Percentiles rank a stretch among this genome's conserved stretches.
These are phyloP conservation scores for Epinephelus moara DNA, from an alignment of 2,113 vertebrate species.

Conservation along the genomic window DNA sequence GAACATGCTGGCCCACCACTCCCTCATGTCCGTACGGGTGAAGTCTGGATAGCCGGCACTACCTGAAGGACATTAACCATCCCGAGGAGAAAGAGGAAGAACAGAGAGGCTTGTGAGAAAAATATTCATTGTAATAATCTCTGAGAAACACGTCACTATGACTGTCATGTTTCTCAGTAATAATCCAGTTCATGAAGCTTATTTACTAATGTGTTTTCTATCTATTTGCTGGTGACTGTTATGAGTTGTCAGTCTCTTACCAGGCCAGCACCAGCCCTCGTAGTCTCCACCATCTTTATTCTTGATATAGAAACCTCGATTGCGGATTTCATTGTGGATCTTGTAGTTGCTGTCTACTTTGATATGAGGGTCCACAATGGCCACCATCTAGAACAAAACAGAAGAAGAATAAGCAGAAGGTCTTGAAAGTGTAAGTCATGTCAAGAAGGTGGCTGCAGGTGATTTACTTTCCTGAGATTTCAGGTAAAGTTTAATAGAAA, in stretches of 20 bases:
- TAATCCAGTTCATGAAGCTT: not conserved
- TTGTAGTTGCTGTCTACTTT: conserved; percentile 92
- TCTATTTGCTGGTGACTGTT: not conserved
- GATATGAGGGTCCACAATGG: conserved; percentile 96
- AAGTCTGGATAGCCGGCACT: conserved; percentile 93
- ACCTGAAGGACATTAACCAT: conserved; percentile 74
- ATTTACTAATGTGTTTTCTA: not conserved
- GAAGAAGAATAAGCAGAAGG: not conserved
- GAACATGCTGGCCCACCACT: conserved; percentile 93
- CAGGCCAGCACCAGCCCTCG: conserved; percentile 97
- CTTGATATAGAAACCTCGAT: conserved; percentile 88
- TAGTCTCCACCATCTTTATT: conserved; percentile 93
- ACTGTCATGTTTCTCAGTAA: not conserved
- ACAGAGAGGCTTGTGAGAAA: not conserved
- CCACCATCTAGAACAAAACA: conserved; percentile 87
- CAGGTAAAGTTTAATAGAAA: not conserved
- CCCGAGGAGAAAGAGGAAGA: not conserved
- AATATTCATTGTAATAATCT: not conserved
- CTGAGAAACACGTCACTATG: not conserved
- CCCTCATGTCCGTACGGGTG: conserved; percentile 87
- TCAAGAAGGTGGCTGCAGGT: not conserved
- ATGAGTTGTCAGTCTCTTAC: conserved; percentile 73
- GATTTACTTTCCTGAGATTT: not conserved
- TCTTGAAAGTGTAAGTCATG: not conserved
- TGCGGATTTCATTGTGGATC: conserved; percentile 89